Conservation (phyloP, 2,888 invertebrate genomes). For the Andrena praecox region DNA sequence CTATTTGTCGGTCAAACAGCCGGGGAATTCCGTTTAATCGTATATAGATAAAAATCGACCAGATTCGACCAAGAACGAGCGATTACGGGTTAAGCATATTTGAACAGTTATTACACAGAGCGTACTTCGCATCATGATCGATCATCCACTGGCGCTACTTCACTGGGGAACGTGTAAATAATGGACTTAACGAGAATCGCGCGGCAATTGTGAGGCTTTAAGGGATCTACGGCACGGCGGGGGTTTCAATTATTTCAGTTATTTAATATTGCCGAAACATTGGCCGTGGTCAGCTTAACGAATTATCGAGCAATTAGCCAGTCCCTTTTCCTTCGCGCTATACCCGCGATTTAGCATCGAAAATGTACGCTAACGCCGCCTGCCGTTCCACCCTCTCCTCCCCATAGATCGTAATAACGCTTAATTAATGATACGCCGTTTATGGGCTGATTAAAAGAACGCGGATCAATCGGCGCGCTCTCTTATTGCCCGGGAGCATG, state of each 20-base stretch:
- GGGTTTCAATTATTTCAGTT: slow-evolving; percentile 18
- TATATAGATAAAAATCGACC: slow-evolving; percentile 43
- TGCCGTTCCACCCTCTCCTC: neutral
- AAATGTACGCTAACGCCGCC: neutral
- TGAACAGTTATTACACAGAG: slow-evolving; percentile 49
- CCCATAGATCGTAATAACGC: neutral
- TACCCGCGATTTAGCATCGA: neutral
- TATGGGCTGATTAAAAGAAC: slow-evolving; percentile 16
- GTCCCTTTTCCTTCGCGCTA: neutral
- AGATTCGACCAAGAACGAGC: slow-evolving; percentile 22
- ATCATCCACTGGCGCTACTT: slow-evolving; percentile 38
- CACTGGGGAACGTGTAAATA: slow-evolving; percentile 40
- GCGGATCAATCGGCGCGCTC: slow-evolving; percentile 11
- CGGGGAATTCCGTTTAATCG: slow-evolving; percentile 12
- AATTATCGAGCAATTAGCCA: slow-evolving; percentile 31
- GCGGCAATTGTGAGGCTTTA: neutral
- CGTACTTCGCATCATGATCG: slow-evolving; percentile 48
- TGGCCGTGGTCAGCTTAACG: slow-evolving; percentile 1
- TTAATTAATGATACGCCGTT: slow-evolving; percentile 10
- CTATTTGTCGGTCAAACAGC: slow-evolving; percentile 36
- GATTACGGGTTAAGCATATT: slow-evolving; percentile 56
- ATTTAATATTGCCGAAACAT: slow-evolving; percentile 17
- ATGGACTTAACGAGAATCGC: slow-evolving; percentile 36
- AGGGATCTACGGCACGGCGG: neutral
- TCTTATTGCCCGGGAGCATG: neutral